Conservation (phyloP, 2,797 vertebrate genomes). For the Pterois miles region DNA sequence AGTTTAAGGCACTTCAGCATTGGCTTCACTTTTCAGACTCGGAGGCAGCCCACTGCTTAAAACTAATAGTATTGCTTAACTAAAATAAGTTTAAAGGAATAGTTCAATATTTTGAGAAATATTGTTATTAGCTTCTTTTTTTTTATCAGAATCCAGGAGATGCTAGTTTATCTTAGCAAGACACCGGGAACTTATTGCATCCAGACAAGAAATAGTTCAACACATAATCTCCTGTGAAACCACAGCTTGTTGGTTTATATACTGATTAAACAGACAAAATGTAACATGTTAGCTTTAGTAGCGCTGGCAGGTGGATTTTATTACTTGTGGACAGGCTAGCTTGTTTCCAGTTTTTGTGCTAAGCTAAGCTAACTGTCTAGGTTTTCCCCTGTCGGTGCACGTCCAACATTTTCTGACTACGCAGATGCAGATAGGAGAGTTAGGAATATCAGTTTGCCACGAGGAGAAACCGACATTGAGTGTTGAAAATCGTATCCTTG, state of each 20-base stretch:
- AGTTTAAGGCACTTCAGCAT: too few relatives aligned
- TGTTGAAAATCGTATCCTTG: too few relatives aligned
- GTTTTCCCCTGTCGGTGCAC: too few relatives aligned
- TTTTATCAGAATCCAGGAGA: not conserved
- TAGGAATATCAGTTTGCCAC: too few relatives aligned
- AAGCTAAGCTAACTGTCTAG: not conserved
- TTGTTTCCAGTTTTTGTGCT: not conserved
- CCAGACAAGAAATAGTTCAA: not conserved
- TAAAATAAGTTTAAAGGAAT: not conserved
- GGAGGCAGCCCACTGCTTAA: not conserved
- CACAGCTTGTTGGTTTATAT: not conserved
- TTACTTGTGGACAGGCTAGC: not conserved
- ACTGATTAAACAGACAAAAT: not conserved
- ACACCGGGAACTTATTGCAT: not conserved
- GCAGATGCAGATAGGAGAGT: too few relatives aligned
- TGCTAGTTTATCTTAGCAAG: not conserved
- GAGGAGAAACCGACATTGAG: too few relatives aligned
- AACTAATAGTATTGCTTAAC: not conserved
- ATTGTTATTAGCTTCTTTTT: not conserved
- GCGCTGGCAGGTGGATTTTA: too few relatives aligned
- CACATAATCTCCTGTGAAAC: not conserved
- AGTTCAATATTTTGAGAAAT: not conserved
- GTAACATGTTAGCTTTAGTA: not conserved
- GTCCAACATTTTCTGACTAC: too few relatives aligned
- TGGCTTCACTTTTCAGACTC: too few relatives aligned